Base-by-base conservation (phyloP, 1,140 invertebrate species). In the Zophobas morio region DNA sequence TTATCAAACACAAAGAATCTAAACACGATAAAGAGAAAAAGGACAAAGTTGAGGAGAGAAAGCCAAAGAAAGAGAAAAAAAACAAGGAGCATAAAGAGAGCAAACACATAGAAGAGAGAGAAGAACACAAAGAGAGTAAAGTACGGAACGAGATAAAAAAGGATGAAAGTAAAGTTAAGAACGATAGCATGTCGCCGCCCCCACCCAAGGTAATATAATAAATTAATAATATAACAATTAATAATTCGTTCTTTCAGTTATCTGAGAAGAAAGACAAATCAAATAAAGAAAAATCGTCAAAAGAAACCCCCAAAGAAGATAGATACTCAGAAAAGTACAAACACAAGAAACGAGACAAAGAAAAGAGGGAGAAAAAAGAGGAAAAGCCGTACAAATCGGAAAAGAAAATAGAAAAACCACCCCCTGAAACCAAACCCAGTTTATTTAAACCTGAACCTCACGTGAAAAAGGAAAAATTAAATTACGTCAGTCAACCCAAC, bases 11-110 rank as follows among this genome's bases (percentile, higher is more conserved):
- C 84, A 86, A 79, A 86, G 80, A 81, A 87, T 85, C 78, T 82
- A 73, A 89, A 86, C 81, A 90, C 79, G 84, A 90, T 79, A 81
- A 81, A 79, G 34, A 86, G 80, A 39, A 85, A 79, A 80, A 79
- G 56, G 75, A 82, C 47, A 79, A 74, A 76, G 66, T 82, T 47
- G 82, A 82, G 54, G 81, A 82, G 4, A 83, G 80, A 76, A 84
- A 90, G 5, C 82, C 87, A 2, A 88, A 89, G 6, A 84, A 87
- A 83, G 80, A 84, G 76, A 78, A 88, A 85, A 81, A 85, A 84
- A 78, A 54, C 87, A 80, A 80, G 75, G 72, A 81, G 33, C 1
- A 86, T 75, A 83, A 84, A 82, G 57, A 86, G 81, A 63, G 85
- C 75, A 82, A 85, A 80, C 79, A 82, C 34, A 54, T 71, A 57